Percentiles rank a stretch among this genome's conserved stretches.
Evolutionary conservation across 2,888 invertebrate species (phyloP).

Genomic region (Dione juno): DNA sequence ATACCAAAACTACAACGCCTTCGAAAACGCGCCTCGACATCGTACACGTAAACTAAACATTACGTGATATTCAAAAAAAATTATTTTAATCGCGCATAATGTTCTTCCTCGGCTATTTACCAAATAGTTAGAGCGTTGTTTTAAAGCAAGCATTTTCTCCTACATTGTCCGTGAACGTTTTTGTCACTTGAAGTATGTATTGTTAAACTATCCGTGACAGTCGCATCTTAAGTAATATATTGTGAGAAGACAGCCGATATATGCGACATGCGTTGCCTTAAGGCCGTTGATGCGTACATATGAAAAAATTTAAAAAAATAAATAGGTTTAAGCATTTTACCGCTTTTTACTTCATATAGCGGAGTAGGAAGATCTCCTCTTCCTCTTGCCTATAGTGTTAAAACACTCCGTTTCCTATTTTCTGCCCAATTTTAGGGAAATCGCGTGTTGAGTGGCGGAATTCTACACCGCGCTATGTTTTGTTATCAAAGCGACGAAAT

Average conservation of each 20-base stretch:
- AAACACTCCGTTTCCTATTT: too few relatives aligned
- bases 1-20: not conserved
- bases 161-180: slow-evolving; percentile 23
- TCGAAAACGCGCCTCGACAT: not conserved
- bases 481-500: too few relatives aligned
- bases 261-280: too few relatives aligned
- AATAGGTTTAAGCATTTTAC: too few relatives aligned
- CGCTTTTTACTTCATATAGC: too few relatives aligned
- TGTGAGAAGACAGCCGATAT: not conserved
- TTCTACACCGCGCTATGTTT: too few relatives aligned
- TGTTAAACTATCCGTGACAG: slow-evolving; percentile 30
- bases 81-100: slow-evolving; percentile 27
- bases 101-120: slow-evolving; percentile 33
- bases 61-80: slow-evolving; percentile 17
- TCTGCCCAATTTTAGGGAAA: too few relatives aligned
- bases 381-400: too few relatives aligned
- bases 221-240: not conserved
- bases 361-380: too few relatives aligned
- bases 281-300: too few relatives aligned
- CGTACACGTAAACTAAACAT: not conserved
- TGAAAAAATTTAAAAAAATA: too few relatives aligned
- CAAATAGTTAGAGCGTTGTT: slow-evolving; percentile 30
- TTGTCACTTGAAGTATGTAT: slow-evolving; percentile 21
- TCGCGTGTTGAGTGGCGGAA: too few relatives aligned
- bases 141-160: slow-evolving; percentile 35